Evolutionary conservation across 2,888 invertebrate genomes (phyloP).

Genomic region (Belgica antarctica): DNA sequence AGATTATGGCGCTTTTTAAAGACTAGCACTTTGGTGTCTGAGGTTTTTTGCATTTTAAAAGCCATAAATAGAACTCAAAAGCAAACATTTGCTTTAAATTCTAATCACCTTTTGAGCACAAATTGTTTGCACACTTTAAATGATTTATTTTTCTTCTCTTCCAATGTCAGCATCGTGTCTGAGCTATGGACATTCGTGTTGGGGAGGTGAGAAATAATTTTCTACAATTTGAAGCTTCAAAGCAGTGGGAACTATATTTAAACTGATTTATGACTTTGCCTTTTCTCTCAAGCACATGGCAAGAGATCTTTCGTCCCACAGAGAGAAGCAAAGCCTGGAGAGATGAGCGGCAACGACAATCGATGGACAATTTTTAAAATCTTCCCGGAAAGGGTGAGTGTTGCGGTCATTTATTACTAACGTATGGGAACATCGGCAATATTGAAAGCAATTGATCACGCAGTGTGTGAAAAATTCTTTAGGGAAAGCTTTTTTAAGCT

Average conservation of each 20-base stretch:
- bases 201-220: conserved; percentile 30
- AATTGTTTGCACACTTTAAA: conserved; percentile 6
- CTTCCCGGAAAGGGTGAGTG: conserved; percentile 2
- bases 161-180: conserved; percentile 15
- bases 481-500: no score
- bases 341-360: background rate
- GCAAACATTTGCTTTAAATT: background rate
- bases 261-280: background rate
- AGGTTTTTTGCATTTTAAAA: no score
- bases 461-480: no score
- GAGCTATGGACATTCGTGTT: conserved; percentile 33
- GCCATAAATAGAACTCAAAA: no score
- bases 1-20: no score
- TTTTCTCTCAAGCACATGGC: no score
- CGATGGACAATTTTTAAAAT: conserved; percentile 27
- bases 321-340: background rate
- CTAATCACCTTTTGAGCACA: background rate
- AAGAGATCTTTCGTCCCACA: conserved; percentile 29
- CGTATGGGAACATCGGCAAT: no score
- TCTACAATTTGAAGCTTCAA: background rate
- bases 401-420: background rate
- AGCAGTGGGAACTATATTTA: no score
- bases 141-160: background rate
- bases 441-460: no score
- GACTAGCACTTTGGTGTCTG: no score